phyloP scores from a whole-genome alignment of 2,113 vertebrate genomes.

The Serilophus lunatus region DNA sequence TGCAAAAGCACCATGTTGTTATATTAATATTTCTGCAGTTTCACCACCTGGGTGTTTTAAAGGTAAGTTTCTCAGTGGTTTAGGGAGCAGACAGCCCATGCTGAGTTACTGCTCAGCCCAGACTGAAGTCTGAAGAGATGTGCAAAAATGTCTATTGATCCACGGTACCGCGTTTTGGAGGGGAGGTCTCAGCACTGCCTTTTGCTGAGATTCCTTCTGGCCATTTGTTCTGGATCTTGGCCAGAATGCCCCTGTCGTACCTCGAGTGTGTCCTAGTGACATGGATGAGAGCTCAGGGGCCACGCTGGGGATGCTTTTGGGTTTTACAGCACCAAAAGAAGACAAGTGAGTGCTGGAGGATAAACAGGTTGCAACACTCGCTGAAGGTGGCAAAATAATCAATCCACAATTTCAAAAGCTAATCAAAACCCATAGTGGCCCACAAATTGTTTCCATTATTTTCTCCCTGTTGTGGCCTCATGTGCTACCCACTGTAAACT shows the following conservation, averaged over 20 bases:
- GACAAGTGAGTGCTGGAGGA: neutral
- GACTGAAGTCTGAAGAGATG: neutral
- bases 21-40: neutral
- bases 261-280: slow-evolving; percentile 25
- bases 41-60: neutral
- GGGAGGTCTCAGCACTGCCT: neutral
- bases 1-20: slow-evolving; percentile 54
- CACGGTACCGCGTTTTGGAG: neutral
- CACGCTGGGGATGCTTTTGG: neutral
- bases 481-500: slow-evolving; percentile 27
- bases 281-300: fast-evolving
- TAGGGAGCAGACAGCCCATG: neutral
- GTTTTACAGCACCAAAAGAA: neutral
- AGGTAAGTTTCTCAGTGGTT: neutral
- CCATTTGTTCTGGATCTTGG: neutral
- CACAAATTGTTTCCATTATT: neutral
- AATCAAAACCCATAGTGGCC: neutral
- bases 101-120: neutral
- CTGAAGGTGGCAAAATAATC: neutral
- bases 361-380: neutral
- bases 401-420: neutral
- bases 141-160: neutral
- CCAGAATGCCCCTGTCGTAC: slow-evolving; percentile 52
- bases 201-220: neutral
- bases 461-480: neutral